Conservation (phyloP, 2,797 vertebrate genomes). For the Margarornis squamiger region DNA sequence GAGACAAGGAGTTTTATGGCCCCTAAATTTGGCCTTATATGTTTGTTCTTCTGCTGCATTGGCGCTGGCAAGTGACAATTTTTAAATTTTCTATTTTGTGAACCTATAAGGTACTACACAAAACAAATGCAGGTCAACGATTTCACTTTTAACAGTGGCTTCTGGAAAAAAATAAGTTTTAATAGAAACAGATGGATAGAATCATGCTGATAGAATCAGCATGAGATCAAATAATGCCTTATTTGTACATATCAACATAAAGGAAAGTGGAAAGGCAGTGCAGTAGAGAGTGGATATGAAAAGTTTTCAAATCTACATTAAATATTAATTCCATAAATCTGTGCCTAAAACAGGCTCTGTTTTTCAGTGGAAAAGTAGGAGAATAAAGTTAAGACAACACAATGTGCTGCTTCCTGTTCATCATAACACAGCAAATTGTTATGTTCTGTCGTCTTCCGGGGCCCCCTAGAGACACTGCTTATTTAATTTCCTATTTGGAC, state of each 20-base stretch:
- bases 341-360: background rate
- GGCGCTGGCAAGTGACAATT: background rate
- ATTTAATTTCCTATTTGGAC: conserved; percentile 53
- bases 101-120: background rate
- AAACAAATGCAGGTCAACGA: background rate
- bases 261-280: background rate
- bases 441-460: conserved; percentile 6
- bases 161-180: background rate
- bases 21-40: background rate
- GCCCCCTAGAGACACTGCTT: background rate
- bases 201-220: background rate
- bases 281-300: background rate
- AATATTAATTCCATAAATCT: background rate
- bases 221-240: background rate
- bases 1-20: background rate
- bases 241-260: background rate
- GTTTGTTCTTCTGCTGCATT: background rate
- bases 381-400: background rate
- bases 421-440: background rate
- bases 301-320: background rate
- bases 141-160: background rate
- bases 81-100: background rate
- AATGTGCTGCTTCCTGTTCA: background rate
- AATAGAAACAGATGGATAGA: background rate
- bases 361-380: background rate